phyloP scores from a whole-genome alignment of 1,140 invertebrate species.

The Cyclargus thomasi region DNA sequence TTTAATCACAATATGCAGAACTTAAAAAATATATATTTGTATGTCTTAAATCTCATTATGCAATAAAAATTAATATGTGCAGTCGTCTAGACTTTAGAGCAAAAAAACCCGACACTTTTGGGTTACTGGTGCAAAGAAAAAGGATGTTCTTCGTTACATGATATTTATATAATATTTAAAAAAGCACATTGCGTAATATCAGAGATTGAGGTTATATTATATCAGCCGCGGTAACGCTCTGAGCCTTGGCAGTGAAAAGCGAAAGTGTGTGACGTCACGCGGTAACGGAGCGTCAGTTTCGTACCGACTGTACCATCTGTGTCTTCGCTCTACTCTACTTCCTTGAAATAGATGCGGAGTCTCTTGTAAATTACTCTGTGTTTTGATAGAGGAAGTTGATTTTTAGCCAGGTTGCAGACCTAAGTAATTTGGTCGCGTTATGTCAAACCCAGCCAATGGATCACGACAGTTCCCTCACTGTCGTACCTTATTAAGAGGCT shows the following conservation, averaged over 20 bases:
- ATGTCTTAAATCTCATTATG: neutral
- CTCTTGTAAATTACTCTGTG: no score
- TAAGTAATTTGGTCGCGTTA: no score
- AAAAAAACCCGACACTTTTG: neutral
- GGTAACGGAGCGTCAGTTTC: constrained; percentile 14
- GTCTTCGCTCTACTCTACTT: neutral
- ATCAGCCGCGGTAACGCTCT: constrained; percentile 13
- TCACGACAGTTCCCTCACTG: no score
- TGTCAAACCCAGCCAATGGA: no score
- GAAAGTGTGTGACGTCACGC: constrained; percentile 47
- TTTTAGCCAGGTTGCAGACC: no score
- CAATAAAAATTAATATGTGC: neutral
- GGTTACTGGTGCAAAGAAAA: constrained; percentile 7
- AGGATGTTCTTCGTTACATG: constrained; percentile 1
- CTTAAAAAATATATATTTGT: no score
- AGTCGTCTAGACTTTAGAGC: neutral
- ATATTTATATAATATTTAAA: constrained; percentile 10
- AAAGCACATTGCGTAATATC: neutral
- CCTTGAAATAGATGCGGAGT: neutral
- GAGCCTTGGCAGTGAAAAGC: constrained; percentile 70
- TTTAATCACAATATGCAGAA: no score
- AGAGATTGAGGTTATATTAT: constrained; percentile 9
- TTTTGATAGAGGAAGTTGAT: no score
- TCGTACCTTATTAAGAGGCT: no score
- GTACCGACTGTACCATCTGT: neutral